Evolutionary conservation across 2,113 vertebrate genomes (phyloP), one percentile per base, ranked within the genome.

Genomic region (Callithrix jacchus): DNA sequence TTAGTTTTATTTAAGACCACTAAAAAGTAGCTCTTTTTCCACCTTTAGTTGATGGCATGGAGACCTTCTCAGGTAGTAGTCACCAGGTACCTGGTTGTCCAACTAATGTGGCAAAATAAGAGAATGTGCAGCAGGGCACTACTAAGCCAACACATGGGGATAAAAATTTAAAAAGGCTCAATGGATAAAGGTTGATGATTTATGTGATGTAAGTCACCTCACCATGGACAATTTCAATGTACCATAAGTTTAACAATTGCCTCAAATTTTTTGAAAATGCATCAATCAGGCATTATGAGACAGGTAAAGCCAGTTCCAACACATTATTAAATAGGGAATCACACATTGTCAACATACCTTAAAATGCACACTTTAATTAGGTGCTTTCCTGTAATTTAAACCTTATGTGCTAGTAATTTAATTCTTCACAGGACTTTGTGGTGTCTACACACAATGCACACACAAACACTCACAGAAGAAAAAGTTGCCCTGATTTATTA

Each of bases 121-220:
- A 8, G 5, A 18, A 64, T 80, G 9, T 12, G 6, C 17, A 10
- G 1, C 30, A 8, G 0, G 70, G 14, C 32, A 23, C 14, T 68
- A 6, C 0, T 40, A 37, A 64, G 4, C 3, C 16, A 66, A 12
- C 1, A 30, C 17, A 35, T 12, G 6, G 4, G 13, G 4, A 70
- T 7, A 56, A 11, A 37, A 35, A 12, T 37, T 47, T 32, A 20
- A 79, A 35, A 17, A 45, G 3, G 35, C 8, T 6, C 16, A 5
- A 10, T 9, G 25, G 8, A 30, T 16, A 27, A 1, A n/a, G 0
- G n/a, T n/a, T 64, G 10, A 23, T 47, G 14, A 47, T 49, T 58
- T 87, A 23, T 90, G 14, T 90, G 25, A 54, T 56, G 1, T 23
- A 40, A 45, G 42, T 66, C 30, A 7, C 20, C 2, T 45, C 35